Percentiles rank a stretch among this genome's conserved stretches.
Evolutionary conservation across 2,797 vertebrate genomes (phyloP).

Genomic region (Paratrypauchen microcephalus): DNA sequence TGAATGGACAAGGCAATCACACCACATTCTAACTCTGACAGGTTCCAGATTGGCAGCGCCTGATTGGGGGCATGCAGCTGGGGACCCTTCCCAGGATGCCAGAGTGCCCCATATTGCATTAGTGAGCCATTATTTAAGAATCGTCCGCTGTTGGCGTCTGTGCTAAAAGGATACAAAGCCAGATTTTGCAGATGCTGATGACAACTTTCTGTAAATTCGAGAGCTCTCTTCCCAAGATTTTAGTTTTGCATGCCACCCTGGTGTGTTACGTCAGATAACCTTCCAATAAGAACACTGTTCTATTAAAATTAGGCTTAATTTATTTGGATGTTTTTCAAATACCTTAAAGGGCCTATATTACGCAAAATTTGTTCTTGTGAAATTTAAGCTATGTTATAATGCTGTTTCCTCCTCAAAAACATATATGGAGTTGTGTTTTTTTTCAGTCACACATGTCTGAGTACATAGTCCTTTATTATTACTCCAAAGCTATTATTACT

Average conservation of each 20-base stretch:
- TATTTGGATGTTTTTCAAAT: no score
- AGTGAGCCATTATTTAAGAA: slow-evolving; percentile 29
- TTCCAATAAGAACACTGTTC: no score
- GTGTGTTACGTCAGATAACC: no score
- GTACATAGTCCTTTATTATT: no score
- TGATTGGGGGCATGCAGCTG: slow-evolving; percentile 50
- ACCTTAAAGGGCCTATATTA: no score
- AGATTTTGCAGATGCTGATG: slow-evolving; percentile 4
- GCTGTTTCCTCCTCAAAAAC: no score
- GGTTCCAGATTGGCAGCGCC: slow-evolving; percentile 43
- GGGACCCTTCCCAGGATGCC: slow-evolving; percentile 33
- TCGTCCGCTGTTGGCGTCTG: slow-evolving; percentile 21
- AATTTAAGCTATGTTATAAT: no score
- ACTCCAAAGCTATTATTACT: no score
- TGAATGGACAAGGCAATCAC: slow-evolving; percentile 38
- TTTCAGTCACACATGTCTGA: no score
- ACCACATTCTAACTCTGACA: slow-evolving; percentile 52
- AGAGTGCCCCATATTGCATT: slow-evolving; percentile 23
- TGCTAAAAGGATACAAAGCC: background rate
- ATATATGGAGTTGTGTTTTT: no score
- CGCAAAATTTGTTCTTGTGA: no score
- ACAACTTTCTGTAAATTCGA: background rate
- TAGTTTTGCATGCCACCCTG: background rate
- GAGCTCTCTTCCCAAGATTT: background rate
- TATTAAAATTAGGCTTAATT: no score